Conservation (phyloP, 2,797 vertebrate genomes). For the Choloepus didactylus region DNA sequence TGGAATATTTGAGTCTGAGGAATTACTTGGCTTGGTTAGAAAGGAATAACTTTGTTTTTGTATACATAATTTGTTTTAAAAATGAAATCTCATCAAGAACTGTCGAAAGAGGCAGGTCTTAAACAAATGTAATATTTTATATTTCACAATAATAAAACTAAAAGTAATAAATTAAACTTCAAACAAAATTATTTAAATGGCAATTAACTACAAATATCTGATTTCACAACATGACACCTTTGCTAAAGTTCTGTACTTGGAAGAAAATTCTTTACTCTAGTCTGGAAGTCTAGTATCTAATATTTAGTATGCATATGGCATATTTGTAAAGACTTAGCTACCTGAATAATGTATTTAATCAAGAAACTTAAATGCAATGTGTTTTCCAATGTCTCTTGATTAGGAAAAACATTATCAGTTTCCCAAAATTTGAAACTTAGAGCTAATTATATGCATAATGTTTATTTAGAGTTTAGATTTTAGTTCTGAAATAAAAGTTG, state of each 20-base stretch:
- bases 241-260: slow-evolving; percentile 57
- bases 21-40: background rate
- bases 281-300: background rate
- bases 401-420: slow-evolving; percentile 76
- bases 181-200: slow-evolving; percentile 1
- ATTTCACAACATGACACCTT: slow-evolving; percentile 38
- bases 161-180: background rate
- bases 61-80: background rate
- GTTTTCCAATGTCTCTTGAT: slow-evolving; percentile 81
- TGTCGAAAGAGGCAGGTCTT: background rate
- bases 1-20: background rate
- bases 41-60: background rate
- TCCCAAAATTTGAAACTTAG: slow-evolving; percentile 68
- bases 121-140: background rate
- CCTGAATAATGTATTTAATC: slow-evolving; percentile 86
- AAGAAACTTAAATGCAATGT: slow-evolving; percentile 78
- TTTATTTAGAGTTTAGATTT: slow-evolving; percentile 61
- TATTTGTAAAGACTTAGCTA: slow-evolving; percentile 71
- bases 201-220: slow-evolving; percentile 51
- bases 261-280: slow-evolving; percentile 48
- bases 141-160: background rate
- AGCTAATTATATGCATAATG: slow-evolving; percentile 66
- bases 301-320: slow-evolving; percentile 73
- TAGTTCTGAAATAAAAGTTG: slow-evolving; percentile 60
- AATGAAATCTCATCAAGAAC: slow-evolving; percentile 17